Percentiles rank a stretch among this genome's conserved stretches.
These are phyloP conservation scores for Spatulosminthurus flaviceps DNA, from an alignment of 2,888 invertebrate genomes.

Conservation along the genomic window DNA sequence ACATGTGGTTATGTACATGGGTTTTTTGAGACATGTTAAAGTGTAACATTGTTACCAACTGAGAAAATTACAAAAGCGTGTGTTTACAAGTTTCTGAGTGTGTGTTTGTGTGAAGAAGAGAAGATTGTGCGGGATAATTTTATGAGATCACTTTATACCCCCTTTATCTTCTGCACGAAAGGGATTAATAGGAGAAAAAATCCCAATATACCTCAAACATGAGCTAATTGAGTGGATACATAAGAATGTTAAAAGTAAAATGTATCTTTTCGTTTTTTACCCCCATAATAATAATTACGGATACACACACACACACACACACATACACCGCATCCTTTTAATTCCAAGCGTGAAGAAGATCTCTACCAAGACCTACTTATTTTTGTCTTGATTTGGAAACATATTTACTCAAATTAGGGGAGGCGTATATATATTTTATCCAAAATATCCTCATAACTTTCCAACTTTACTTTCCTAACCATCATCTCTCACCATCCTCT, in stretches of 20 bases:
- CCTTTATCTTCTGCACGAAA: constrained; percentile 8
- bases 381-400: not conserved
- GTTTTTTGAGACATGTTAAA: no score
- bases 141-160: constrained; percentile 20
- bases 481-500: no score
- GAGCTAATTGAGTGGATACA: not conserved
- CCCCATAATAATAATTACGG: no score
- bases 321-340: not conserved
- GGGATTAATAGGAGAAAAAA: not conserved
- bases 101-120: not conserved
- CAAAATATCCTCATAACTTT: no score
- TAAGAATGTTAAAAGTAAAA: not conserved
- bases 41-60: not conserved
- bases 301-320: no score
- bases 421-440: no score
- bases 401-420: no score
- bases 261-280: constrained; percentile 14
- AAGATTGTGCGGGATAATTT: not conserved
- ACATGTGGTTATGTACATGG: no score
- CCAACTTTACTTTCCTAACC: no score
- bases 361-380: not conserved
- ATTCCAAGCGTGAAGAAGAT: not conserved
- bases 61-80: not conserved
- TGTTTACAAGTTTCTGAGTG: not conserved
- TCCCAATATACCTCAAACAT: not conserved